Evolutionary conservation across 2,113 vertebrate species (phyloP).

Genomic region (Carassius carassius): DNA sequence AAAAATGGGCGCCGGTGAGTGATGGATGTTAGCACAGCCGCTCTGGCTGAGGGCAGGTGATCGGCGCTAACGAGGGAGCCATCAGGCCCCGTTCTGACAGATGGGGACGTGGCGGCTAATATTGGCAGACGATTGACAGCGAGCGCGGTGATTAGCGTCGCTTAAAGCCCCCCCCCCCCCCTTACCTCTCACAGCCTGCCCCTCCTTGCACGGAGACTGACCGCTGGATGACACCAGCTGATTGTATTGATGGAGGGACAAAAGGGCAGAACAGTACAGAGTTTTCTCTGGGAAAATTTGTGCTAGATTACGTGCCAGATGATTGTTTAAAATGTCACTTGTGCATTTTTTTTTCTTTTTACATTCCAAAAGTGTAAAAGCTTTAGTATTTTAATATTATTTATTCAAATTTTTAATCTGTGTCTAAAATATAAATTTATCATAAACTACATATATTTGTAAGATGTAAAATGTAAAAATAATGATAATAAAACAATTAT

Average conservation of each 20-base stretch:
- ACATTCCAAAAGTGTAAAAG: background rate
- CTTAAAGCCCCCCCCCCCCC: constrained; percentile 39
- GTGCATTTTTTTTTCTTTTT: background rate
- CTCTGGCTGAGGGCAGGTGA: constrained; percentile 85
- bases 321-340: background rate
- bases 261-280: constrained; percentile 33
- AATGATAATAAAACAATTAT: too few species aligned
- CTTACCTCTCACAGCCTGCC: constrained; percentile 26
- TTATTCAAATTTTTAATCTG: background rate
- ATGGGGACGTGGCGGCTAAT: constrained; percentile 79
- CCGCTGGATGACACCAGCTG: constrained; percentile 59
- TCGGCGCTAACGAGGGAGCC: constrained; percentile 79
- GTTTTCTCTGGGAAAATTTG: constrained; percentile 38
- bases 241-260: constrained; percentile 52
- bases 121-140: constrained; percentile 77
- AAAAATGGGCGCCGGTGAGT: constrained; percentile 75
- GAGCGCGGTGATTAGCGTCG: constrained; percentile 71
- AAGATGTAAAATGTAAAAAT: too few species aligned
- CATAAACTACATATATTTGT: too few species aligned
- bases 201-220: constrained; percentile 55
- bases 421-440: too few species aligned
- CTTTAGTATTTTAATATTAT: background rate
- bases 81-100: constrained; percentile 81
- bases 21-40: constrained; percentile 79
- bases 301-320: background rate